A percentile compares a stretch with the other conserved stretches of the same genome.
These are phyloP conservation scores for Gasterosteus aculeatus DNA, from an alignment of 2,113 vertebrate genomes.

Conservation along the genomic window DNA sequence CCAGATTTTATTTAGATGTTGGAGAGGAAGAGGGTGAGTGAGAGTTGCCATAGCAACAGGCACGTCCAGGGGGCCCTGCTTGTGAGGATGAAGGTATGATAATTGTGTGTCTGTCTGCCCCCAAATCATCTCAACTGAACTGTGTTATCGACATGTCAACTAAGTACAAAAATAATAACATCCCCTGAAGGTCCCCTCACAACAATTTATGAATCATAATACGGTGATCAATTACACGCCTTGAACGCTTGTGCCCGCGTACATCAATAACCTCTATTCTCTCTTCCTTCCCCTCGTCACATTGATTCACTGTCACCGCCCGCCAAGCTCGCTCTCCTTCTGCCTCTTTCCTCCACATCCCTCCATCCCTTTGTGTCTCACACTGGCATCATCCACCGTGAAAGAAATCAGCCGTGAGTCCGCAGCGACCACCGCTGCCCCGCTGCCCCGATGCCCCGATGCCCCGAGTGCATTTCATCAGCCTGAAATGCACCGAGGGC, in stretches of 20 bases:
- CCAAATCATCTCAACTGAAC: not conserved
- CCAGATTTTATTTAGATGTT: slow-evolving; percentile 81
- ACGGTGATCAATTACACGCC: slow-evolving; percentile 7
- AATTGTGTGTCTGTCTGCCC: slow-evolving; percentile 44
- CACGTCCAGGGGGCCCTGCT: slow-evolving; percentile 71
- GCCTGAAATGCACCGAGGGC: too few species aligned
- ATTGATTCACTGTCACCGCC: slow-evolving; percentile 4
- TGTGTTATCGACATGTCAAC: slow-evolving; percentile 7
- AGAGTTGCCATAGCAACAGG: slow-evolving; percentile 81
- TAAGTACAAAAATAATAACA: slow-evolving; percentile 4
- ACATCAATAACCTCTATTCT: not conserved
- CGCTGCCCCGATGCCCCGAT: too few species aligned
- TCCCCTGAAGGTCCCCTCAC: not conserved
- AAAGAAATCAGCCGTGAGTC: slow-evolving; percentile 10
- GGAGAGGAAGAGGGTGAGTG: slow-evolving; percentile 33
- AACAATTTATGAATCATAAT: not conserved
- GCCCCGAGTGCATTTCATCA: too few species aligned
- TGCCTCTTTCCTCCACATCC: not conserved
- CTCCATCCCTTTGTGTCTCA: slow-evolving; percentile 34
- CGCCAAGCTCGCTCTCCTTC: not conserved
- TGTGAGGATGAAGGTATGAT: slow-evolving; percentile 64
- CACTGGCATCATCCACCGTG: slow-evolving; percentile 48
- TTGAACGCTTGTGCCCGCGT: not conserved
- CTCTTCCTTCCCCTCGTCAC: not conserved
- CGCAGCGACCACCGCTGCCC: too few species aligned